Evolutionary conservation across 2,113 vertebrate genomes (phyloP).

Genomic region (Dascyllus trimaculatus): DNA sequence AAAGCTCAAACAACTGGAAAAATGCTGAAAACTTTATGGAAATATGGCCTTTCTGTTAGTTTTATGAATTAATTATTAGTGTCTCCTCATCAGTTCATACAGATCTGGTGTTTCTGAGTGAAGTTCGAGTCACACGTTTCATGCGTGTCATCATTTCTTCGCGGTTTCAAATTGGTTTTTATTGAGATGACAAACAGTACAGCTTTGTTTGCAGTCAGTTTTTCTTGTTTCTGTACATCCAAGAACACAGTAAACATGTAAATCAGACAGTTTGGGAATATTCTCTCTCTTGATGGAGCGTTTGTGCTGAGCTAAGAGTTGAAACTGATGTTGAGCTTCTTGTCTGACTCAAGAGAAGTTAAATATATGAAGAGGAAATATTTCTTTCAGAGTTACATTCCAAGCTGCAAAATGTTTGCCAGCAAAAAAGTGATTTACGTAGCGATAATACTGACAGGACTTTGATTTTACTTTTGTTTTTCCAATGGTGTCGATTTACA

Average conservation of each 20-base stretch:
- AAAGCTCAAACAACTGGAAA: no score
- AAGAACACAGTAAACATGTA: not conserved
- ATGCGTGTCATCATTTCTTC: not conserved
- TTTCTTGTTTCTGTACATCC: not conserved
- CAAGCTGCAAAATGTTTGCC: not conserved
- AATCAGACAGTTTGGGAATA: not conserved
- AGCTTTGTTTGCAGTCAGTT: no score
- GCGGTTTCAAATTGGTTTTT: not conserved
- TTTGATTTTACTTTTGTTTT: not conserved
- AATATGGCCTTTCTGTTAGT: no score
- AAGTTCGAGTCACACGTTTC: no score
- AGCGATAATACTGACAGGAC: not conserved
- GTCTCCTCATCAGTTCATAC: no score
- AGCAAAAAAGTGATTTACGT: not conserved
- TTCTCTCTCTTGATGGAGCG: not conserved
- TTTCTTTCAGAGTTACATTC: slow-evolving; percentile 1
- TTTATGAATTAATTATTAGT: no score
- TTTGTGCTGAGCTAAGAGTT: not conserved
- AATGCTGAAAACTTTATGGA: no score
- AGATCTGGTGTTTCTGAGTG: no score
- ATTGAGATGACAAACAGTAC: not conserved
- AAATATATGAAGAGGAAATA: not conserved
- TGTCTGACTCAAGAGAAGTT: not conserved
- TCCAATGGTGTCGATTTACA: not conserved
- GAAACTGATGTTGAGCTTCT: not conserved